phyloP scores from a whole-genome alignment of 2,113 vertebrate genomes.

The Anhinga anhinga region DNA sequence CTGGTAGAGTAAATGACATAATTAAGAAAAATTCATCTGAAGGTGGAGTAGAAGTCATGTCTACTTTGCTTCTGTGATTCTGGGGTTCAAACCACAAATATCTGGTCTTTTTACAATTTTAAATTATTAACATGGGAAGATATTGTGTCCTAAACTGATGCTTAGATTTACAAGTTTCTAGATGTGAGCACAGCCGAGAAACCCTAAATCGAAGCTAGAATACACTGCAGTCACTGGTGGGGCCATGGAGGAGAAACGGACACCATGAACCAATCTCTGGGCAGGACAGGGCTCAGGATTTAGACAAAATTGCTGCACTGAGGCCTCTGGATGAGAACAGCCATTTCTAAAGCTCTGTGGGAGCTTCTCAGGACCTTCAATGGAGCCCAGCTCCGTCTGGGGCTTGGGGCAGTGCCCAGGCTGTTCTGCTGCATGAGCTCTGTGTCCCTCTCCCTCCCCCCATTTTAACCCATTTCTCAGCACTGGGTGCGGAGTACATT shows the following conservation, averaged over 20 bases:
- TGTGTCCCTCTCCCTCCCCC: neutral
- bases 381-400: neutral
- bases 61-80: neutral
- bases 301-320: neutral
- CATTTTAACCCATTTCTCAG: neutral
- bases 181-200: neutral
- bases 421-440: neutral
- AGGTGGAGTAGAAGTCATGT: neutral
- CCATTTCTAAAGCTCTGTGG: neutral
- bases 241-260: neutral
- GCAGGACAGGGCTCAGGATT: neutral
- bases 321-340: neutral
- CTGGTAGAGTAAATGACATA: neutral
- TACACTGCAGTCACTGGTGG: neutral
- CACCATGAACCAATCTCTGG: neutral
- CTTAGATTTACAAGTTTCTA: neutral
- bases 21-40: neutral
- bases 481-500: accelerated
- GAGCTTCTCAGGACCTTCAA: neutral
- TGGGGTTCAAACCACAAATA: neutral
- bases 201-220: neutral
- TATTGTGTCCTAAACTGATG: neutral
- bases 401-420: neutral
- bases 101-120: neutral
- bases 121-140: neutral